Base-by-base conservation (phyloP, 2,797 vertebrate species). In the Chelon auratus region DNA sequence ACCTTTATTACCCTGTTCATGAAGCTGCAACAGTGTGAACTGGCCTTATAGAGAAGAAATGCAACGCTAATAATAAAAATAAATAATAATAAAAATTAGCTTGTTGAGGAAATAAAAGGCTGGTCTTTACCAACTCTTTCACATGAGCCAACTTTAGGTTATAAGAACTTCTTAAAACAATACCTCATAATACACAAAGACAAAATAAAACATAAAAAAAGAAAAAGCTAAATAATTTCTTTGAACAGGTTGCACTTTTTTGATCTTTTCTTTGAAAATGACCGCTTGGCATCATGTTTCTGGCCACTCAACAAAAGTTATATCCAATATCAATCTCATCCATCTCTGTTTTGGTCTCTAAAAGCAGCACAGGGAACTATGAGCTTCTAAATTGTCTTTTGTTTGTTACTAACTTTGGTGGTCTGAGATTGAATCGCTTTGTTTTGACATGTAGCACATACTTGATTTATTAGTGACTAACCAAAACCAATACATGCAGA, bases 1-100 rank as follows among this genome's bases (percentile, higher is more conserved):
- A 61, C 45, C 30, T 62, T 4, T 24, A 45, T 80, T 57, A 79
- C 13, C 43, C 58, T 72, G 53, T 20, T 70, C 62, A 72, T 22
- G 57, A 73, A 68, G 78, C 56, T 66, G 48, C 50, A 61, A 56
- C 57, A 69, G 18, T 22, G 37, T 26, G 67, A 78, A 72, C 50
- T 14, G 20, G 22, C 33, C 66, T 50, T 33, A 56, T 53, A 70
- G 74, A 82, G 45, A 67, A 48, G 40, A 14, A 66, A 65, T 73
- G 48, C 36, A 20, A 66, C 56, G 40, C 74, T 65, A 30, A 57
- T 68, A 30, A 1, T 4, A 26, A 26, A 26, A 26, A 26, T 26
- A 26, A 26, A 26, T 26, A 26, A 26, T 26, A 26, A 26, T 26
- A 33, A 33, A 8, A 33, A 33, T 33, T 7, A 33, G 5, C 30